Conservation (phyloP, 2,797 vertebrate species). For the Bovichtus variegatus region DNA sequence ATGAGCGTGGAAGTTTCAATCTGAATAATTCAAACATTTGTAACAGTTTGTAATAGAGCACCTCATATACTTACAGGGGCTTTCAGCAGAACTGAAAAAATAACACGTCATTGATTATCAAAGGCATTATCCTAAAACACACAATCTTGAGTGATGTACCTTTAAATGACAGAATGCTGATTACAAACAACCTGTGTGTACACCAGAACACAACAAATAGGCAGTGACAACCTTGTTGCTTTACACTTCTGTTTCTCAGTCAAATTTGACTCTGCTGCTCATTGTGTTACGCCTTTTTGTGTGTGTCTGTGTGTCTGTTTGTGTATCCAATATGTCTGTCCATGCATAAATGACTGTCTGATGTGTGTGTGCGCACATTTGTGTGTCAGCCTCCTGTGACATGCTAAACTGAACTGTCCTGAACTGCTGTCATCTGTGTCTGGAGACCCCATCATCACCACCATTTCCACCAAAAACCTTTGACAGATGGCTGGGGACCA, state of each 20-base stretch:
- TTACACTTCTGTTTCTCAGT: slow-evolving; percentile 9
- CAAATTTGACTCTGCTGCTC: slow-evolving; percentile 23
- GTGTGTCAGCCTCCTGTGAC: slow-evolving; percentile 56
- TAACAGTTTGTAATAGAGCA: neutral
- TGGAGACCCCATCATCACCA: slow-evolving; percentile 67
- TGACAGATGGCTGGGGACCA: slow-evolving; percentile 67
- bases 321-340: slow-evolving; percentile 32
- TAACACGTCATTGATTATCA: neutral
- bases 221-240: neutral
- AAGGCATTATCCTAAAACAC: neutral
- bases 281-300: slow-evolving; percentile 8
- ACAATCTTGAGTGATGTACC: neutral
- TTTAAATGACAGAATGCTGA: slow-evolving; percentile 1
- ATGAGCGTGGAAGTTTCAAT: too few relatives aligned
- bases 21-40: neutral
- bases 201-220: neutral
- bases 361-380: slow-evolving; percentile 16
- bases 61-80: neutral
- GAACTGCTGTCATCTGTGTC: slow-evolving; percentile 70
- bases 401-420: slow-evolving; percentile 58
- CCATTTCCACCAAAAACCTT: slow-evolving; percentile 60
- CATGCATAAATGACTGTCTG: slow-evolving; percentile 42
- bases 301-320: slow-evolving; percentile 22
- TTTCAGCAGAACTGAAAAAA: neutral
- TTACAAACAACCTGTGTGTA: neutral